A percentile compares a stretch with the other conserved stretches of the same genome.
phyloP scores from a whole-genome alignment of 92 coral and sea anemone species.

The Palythoa grandis region DNA sequence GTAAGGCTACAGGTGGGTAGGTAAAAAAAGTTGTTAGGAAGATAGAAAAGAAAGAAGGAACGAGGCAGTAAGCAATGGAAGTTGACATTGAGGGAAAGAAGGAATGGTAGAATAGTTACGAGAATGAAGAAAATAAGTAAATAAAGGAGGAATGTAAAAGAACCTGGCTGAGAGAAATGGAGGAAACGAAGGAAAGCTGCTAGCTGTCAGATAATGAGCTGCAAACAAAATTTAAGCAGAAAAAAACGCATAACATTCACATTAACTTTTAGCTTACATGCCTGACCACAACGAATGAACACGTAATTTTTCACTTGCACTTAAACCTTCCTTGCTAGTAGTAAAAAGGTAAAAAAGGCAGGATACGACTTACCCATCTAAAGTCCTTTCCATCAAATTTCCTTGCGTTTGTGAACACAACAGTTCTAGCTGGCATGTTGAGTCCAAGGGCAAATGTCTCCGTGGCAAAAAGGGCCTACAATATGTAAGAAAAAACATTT shows the following conservation, averaged over 20 bases:
- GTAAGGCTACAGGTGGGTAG: background rate
- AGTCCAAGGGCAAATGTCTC: slow-evolving; percentile 99
- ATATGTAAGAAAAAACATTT: background rate
- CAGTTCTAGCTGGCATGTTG: slow-evolving; percentile 99
- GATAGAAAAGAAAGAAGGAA: too few species aligned
- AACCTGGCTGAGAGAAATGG: background rate
- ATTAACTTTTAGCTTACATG: too few species aligned
- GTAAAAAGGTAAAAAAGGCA: too few species aligned
- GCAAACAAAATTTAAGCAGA: background rate
- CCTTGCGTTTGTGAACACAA: slow-evolving; percentile 93
- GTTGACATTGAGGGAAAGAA: background rate
- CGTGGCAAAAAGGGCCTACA: slow-evolving; percentile 97
- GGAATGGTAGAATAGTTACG: background rate
- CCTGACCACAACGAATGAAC: too few species aligned
- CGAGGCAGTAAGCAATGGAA: background rate
- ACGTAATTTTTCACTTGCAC: too few species aligned
- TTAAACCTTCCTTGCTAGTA: too few species aligned
- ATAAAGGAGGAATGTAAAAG: background rate
- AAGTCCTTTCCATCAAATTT: slow-evolving; percentile 99
- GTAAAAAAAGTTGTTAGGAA: background rate
- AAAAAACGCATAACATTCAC: too few species aligned
- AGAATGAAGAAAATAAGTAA: background rate
- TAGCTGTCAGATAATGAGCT: background rate
- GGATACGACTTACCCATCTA: slow-evolving; percentile 83
- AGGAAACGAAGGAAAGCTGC: background rate